phyloP scores from a whole-genome alignment of 2,113 vertebrate genomes.

The Thryonomys swinderianus region DNA sequence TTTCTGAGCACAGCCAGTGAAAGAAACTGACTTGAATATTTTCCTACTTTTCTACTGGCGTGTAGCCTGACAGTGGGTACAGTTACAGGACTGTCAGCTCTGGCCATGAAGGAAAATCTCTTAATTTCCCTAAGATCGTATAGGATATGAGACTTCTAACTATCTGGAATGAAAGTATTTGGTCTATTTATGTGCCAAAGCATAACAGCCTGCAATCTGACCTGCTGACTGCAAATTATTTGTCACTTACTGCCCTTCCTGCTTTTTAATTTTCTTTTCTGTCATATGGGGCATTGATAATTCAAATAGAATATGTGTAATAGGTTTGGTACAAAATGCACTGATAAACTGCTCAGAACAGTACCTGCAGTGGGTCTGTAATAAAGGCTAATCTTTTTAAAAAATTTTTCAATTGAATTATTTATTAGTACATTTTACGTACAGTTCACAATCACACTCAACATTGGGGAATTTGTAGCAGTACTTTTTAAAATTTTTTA shows the following conservation, averaged over 20 bases:
- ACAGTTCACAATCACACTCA: too few relatives aligned
- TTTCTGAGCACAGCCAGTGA: background rate
- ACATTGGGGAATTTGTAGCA: too few relatives aligned
- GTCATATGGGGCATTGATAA: background rate
- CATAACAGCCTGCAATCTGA: background rate
- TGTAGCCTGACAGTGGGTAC: background rate
- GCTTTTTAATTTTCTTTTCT: background rate
- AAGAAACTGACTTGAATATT: background rate
- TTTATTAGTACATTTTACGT: too few relatives aligned
- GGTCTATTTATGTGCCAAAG: background rate
- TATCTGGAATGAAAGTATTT: background rate
- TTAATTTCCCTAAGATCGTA: background rate
- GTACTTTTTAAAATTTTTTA: too few relatives aligned
- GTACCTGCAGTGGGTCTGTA: background rate
- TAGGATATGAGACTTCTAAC: background rate
- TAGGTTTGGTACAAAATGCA: background rate
- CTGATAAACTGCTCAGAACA: constrained; percentile 22
- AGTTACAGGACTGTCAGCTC: background rate
- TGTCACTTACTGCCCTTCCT: background rate
- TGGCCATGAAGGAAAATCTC: background rate
- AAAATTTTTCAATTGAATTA: background rate
- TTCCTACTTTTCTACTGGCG: background rate
- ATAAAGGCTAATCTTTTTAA: background rate
- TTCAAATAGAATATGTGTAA: background rate
- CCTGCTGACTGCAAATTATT: background rate